These are phyloP conservation scores for Frankliniella fusca DNA, from an alignment of 2,888 invertebrate genomes.

Conservation along the genomic window DNA sequence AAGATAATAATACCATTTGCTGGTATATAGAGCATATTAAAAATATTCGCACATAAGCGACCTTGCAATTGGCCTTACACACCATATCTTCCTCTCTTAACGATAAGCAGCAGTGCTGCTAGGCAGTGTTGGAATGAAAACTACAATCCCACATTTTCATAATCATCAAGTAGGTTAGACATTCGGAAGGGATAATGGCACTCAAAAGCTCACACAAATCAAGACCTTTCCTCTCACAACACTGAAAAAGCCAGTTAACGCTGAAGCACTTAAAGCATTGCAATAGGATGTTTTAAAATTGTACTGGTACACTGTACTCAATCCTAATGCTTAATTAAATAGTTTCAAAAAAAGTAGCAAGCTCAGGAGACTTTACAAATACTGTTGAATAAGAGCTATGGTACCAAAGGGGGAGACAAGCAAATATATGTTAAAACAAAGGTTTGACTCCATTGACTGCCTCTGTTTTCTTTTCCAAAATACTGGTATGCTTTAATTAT, in stretches of 20 bases:
- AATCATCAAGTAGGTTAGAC: no score
- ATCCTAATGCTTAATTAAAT: background rate
- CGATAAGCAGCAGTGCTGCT: background rate
- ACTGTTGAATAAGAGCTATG: background rate
- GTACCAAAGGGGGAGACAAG: background rate
- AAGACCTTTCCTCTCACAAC: background rate
- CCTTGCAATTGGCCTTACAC: background rate
- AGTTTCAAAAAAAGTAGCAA: background rate
- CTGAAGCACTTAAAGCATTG: background rate
- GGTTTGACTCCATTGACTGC: background rate
- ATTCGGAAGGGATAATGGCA: no score
- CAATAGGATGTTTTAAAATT: background rate
- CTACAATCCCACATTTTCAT: no score
- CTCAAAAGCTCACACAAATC: background rate
- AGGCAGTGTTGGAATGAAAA: background rate
- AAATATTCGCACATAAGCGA: slow-evolving; percentile 6
- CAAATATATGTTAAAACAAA: background rate
- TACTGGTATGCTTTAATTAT: background rate
- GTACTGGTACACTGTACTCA: no score
- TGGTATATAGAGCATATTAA: background rate
- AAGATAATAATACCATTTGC: background rate
- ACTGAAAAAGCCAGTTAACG: background rate
- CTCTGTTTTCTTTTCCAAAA: background rate
- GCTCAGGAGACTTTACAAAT: background rate
- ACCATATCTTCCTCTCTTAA: background rate